Base-by-base conservation (phyloP, 1,140 invertebrate species). In the Pachyrhynchus sulphureomaculatus region DNA sequence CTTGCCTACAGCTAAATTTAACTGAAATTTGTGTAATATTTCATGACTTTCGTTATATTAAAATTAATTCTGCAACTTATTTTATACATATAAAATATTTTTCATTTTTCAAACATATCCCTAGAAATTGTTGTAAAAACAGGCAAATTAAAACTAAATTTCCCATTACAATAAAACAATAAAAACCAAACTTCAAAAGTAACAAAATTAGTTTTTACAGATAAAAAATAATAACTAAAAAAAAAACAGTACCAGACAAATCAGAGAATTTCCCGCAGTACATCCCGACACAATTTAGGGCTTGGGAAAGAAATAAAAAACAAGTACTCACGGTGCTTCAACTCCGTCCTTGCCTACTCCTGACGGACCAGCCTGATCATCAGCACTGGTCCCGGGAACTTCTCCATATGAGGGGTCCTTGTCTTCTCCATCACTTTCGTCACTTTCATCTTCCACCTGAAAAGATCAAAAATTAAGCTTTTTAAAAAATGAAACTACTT, bases 291-390 rank as follows among this genome's bases (percentile, higher is more conserved):
- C 48, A 48, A 54, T 36, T n/a, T 13, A 34, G 36, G 52, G 26
- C 42, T 51, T 18, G 9, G 56, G 34, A 26, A 44, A 60, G 42
- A 67, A 67, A 64, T 64, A 67, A 67, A 67, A 62, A 64, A 59
- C 53, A 60, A 52, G 45, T 80, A 83, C 82, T 83, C 78, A 83
- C 82, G 80, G 80, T 79, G 79, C 76, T 74, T 81, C 80, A 49
- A 77, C 69, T 70, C 80, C 75, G 41, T 67, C 75, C 73, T 69
- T 81, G 74, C 59, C 80, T 72, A 83, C 65, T n/a, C 82, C 82
- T 0, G 81, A 83, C 0, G 82, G 82, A 29, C 82, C 82, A 20
- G 82, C 70, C 62, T 75, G 72, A n/a, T 76, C 81, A 63, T 82
- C 80, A 2, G 81, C 78, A 45, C 79, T 80, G 0, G 78, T 74